Conservation (phyloP, 2,113 vertebrate species). For the Natator depressus region DNA sequence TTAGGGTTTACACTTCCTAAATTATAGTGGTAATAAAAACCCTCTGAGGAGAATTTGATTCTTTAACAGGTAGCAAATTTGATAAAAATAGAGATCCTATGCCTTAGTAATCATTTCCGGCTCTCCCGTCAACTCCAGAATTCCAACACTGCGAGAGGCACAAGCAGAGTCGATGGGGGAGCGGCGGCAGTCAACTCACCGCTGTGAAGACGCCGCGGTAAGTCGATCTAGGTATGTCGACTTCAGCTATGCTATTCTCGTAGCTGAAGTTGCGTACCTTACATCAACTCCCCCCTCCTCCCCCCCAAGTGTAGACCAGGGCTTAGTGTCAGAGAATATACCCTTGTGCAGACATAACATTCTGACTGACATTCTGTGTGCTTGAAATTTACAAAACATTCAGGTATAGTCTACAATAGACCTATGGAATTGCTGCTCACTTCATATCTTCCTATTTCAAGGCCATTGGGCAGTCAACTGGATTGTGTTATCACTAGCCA, state of each 20-base stretch:
- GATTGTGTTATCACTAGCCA: background rate
- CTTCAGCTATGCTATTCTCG: too few species aligned
- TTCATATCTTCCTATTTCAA: background rate
- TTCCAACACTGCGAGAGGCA: too few species aligned
- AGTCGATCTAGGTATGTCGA: too few species aligned
- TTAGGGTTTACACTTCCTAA: background rate
- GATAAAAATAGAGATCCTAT: background rate
- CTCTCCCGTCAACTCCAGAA: too few species aligned
- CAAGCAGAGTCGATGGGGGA: too few species aligned
- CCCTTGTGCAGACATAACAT: accelerated
- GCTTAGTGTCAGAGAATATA: background rate
- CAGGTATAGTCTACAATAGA: background rate
- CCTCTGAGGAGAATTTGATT: background rate
- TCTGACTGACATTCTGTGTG: background rate
- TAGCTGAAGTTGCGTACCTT: too few species aligned
- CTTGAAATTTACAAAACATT: background rate
- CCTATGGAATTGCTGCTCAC: background rate
- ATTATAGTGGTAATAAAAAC: background rate
- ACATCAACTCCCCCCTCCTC: too few species aligned
- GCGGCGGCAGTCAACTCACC: too few species aligned
- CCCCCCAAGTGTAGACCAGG: too few species aligned
- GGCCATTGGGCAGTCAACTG: background rate
- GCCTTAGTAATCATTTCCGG: background rate
- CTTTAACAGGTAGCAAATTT: background rate
- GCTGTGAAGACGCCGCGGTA: too few species aligned